Evolutionary conservation across 2,888 invertebrate species (phyloP).

Genomic region (Ferrisia virgata): DNA sequence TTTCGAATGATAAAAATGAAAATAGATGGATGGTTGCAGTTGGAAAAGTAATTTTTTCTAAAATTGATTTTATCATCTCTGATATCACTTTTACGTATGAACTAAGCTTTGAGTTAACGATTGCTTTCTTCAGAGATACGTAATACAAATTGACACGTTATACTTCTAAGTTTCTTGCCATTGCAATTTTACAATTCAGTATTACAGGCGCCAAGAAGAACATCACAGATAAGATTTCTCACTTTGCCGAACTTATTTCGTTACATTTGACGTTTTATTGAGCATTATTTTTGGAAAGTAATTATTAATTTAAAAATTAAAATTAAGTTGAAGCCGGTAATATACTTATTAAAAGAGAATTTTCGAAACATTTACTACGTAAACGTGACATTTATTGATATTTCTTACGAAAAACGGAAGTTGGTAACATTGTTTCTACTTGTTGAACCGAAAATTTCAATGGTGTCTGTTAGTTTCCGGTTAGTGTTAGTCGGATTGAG

Average conservation of each 20-base stretch:
- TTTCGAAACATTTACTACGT: no score
- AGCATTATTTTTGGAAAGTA: not conserved
- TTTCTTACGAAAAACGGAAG: no score
- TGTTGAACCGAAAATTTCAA: no score
- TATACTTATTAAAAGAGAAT: no score
- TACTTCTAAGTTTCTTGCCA: not conserved
- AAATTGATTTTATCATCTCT: not conserved
- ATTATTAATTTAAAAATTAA: not conserved
- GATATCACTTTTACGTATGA: not conserved
- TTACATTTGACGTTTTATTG: not conserved
- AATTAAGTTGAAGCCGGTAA: not conserved
- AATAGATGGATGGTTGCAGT: no score
- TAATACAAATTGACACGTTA: not conserved
- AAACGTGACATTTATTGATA: no score
- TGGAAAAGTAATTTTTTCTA: not conserved
- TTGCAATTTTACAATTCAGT: not conserved
- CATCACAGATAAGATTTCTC: slow-evolving; percentile 31
- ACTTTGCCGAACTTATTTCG: slow-evolving; percentile 5
- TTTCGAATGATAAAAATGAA: not conserved
- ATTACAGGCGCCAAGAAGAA: not conserved
- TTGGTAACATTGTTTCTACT: no score
- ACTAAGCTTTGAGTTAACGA: no score
- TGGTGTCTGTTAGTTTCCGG: no score
- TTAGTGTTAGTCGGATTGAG: no score
- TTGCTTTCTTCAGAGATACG: not conserved